Base-by-base conservation (phyloP, 2,113 vertebrate genomes). In the Myotis lucifugus region DNA sequence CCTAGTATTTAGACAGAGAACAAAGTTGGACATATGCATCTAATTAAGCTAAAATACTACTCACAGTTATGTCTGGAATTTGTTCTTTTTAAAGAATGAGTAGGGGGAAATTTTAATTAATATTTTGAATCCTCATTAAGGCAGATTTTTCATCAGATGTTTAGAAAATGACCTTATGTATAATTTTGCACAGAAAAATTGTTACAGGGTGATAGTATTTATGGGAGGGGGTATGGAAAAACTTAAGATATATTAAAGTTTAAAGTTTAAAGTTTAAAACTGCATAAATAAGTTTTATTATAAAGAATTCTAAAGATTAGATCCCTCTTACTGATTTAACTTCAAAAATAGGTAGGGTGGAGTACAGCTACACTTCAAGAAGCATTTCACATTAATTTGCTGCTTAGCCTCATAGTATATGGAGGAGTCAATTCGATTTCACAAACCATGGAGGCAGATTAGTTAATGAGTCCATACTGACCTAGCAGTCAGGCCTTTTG, bases 1-100 rank as follows among this genome's bases (percentile, higher is more conserved):
- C 37, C 3, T 61, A 95, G 17, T 0, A 8, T 85, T 86, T 96
- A 88, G 54, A 52, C 54, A 91, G 61, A 90, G n/a, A 67, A 29
- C 2, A 92, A 90, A 48, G 0, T 13, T 85, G 17, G 69, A 72
- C 19, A 94, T 17, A 81, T 0, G 0, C 0, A 66, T 73, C 18
- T 86, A 73, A 81, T 94, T 56, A 94, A 97, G 72, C 74, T 93
- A 95, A 94, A 91, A 82, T 40, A 70, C 46, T 66, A 37, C 37
- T 76, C 10, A 94, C 0, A 54, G 14, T 18, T 37, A 78, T 66
- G 52, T 95, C 19, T 1, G 9, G 42, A 67, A 52, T 8, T 14
- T 67, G 21, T 90, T 95, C 70, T 88, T 54, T 64, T 93, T 85
- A 84, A 52, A 85, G 54, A 94, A 87, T 87, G 56, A 91, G 0